Evolutionary conservation across 2,113 vertebrate genomes (phyloP), one percentile per base, ranked within the genome.

Genomic region (Peromyscus maniculatus): DNA sequence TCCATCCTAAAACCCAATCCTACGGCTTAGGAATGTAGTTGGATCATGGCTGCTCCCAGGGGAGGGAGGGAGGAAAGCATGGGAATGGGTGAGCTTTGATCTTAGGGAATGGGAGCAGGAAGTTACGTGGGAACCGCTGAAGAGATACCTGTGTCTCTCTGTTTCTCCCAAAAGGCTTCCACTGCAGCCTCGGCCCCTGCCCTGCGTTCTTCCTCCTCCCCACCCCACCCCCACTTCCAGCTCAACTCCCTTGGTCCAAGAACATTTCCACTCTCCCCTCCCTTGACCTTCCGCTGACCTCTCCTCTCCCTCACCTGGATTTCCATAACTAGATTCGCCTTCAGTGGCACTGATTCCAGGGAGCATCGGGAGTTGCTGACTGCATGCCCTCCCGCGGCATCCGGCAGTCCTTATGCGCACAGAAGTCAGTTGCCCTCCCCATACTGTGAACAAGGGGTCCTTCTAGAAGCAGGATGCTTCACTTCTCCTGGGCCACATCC

Each of bases 1-100:
- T 98, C 97, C 98, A 98, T 98, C 94, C 97, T 84, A 64, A 80
- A 96, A 95, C 97, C 97, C 97, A 91, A 88, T 33, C 82, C 80
- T 46, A 88, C 39, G 22, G 90, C 86, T 86, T 72, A 95, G 89
- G 91, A 28, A 71, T 86, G 57, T 66, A 79, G 52, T 66, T 84
- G 71, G 57, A 80, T 64, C 93, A 46, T 59, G 87, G 74, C 67
- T 87, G 7, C 93, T 86, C 49, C 86, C 4, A 15, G 16, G 33
- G 66, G 82, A 24, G 49, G 21, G 69, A 33, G 52, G 93, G 93
- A 78, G 59, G 86, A 28, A 77, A 83, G 89, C 89, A 69, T 89
- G 95, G 57, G 75, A 64, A 55, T 15, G 82, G 74, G 71, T 57
- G 22, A 92, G n/a, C 77, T 96, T 91, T 72, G 43, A 66, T 67